A percentile compares a stretch with the other conserved stretches of the same genome.
Evolutionary conservation across 2,113 vertebrate genomes (phyloP).

Genomic region (Austrofundulus limnaeus): DNA sequence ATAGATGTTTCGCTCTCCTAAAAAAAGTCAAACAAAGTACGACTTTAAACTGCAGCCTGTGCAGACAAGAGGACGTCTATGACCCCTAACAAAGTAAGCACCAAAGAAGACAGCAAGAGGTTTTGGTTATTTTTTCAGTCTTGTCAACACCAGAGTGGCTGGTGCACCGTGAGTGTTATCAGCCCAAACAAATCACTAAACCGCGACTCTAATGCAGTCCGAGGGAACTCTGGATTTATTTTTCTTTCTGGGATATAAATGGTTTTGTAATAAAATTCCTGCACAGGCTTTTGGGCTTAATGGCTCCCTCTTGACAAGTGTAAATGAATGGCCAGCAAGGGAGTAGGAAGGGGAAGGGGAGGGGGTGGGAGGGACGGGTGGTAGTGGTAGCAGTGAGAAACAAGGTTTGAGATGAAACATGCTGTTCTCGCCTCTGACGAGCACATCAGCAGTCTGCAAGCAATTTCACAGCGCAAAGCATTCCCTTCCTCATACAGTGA

Average conservation of each 20-base stretch:
- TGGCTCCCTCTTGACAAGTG: constrained; percentile 93
- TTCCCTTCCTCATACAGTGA: constrained; percentile 53
- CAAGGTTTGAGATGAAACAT: constrained; percentile 91
- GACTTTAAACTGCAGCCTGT: constrained; percentile 82
- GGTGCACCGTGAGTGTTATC: constrained; percentile 94
- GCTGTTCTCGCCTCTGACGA: constrained; percentile 76
- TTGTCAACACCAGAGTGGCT: constrained; percentile 78
- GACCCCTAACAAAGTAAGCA: constrained; percentile 71
- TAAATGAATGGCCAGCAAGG: constrained; percentile 85
- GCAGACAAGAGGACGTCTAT: constrained; percentile 73
- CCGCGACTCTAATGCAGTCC: constrained; percentile 89
- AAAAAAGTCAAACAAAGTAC: constrained; percentile 93
- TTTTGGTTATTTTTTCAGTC: constrained; percentile 88
- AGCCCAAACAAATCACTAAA: constrained; percentile 88
- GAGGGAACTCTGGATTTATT: constrained; percentile 94
- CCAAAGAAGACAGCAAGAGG: constrained; percentile 68
- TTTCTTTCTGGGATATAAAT: constrained; percentile 99
- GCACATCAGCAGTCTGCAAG: constrained; percentile 48
- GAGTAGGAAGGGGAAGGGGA: constrained; percentile 26
- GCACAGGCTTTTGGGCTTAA: constrained; percentile 88
- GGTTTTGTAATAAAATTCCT: constrained; percentile 96
- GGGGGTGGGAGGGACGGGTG: constrained; percentile 13
- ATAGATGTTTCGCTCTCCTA: constrained; percentile 88
- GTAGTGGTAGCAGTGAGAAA: constrained; percentile 73
- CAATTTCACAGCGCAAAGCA: constrained; percentile 46